These are phyloP conservation scores for Anoplophora glabripennis DNA, from an alignment of 1,140 invertebrate genomes.

Conservation along the genomic window DNA sequence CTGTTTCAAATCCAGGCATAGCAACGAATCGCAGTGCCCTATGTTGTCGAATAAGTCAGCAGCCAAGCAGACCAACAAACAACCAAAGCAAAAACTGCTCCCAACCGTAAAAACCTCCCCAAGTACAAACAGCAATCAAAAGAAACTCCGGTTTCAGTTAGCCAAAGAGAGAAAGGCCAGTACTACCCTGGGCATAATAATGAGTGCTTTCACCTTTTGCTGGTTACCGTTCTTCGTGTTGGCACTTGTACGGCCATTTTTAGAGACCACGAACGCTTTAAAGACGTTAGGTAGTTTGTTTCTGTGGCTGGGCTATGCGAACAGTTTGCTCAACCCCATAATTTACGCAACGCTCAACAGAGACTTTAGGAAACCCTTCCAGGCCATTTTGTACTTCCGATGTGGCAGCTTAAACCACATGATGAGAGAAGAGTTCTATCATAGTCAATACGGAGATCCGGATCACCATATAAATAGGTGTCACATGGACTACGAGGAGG, in stretches of 20 bases:
- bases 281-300: constrained; percentile 66
- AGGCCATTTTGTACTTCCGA: constrained; percentile 84
- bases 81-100: constrained; percentile 31
- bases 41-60: constrained; percentile 55
- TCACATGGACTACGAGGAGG: constrained; percentile 55
- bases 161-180: constrained; percentile 92
- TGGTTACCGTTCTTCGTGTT: constrained; percentile 97
- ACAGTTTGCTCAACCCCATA: constrained; percentile 88
- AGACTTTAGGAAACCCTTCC: constrained; percentile 90
- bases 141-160: constrained; percentile 75
- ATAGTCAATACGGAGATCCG: constrained; percentile 85
- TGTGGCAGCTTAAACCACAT: constrained; percentile 85
- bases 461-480: constrained; percentile 52
- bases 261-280: constrained; percentile 62
- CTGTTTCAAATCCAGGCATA: constrained; percentile 63
- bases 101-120: constrained; percentile 49
- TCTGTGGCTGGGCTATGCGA: constrained; percentile 91
- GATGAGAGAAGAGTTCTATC: constrained; percentile 90
- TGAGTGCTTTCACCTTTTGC: constrained; percentile 94
- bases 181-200: constrained; percentile 94
- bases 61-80: constrained; percentile 42
- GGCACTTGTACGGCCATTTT: constrained; percentile 81
- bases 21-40: constrained; percentile 72
- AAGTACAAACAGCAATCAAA: constrained; percentile 57
- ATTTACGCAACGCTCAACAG: constrained; percentile 90